Evolutionary conservation across 2,888 invertebrate species (phyloP).

Genomic region (Tetanocera ferruginea): DNA sequence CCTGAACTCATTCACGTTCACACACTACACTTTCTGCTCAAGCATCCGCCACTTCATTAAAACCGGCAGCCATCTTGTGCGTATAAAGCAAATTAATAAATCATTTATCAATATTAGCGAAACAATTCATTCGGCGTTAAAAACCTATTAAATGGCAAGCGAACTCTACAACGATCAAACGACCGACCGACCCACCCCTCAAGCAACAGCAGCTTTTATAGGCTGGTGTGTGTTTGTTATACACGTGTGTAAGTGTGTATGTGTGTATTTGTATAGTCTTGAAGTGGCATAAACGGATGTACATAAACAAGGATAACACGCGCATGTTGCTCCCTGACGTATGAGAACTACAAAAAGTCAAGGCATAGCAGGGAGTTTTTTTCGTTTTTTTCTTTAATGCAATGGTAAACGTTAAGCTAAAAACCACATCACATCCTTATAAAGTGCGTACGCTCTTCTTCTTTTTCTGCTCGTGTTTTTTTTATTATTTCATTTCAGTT

Average conservation of each 20-base stretch:
- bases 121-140: constrained; percentile 46
- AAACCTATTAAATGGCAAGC: constrained; percentile 34
- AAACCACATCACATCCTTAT: constrained; percentile 14
- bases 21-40: background rate
- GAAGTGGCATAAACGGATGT: constrained; percentile 7
- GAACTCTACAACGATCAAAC: background rate
- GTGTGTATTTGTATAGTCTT: constrained; percentile 28
- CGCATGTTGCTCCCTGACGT: background rate
- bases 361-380: background rate
- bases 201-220: background rate
- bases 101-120: constrained; percentile 47
- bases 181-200: background rate
- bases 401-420: too few species aligned
- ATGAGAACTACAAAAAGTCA: background rate
- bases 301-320: background rate
- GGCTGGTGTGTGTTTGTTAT: too few species aligned
- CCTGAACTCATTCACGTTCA: background rate
- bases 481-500: background rate
- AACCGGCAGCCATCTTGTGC: constrained; percentile 42
- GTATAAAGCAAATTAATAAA: constrained; percentile 44
- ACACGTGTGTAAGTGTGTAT: background rate
- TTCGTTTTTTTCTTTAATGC: background rate
- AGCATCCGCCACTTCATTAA: constrained; percentile 21
- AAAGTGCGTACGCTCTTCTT: background rate
- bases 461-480: background rate